Evolutionary conservation across 2,888 invertebrate species (phyloP).

Genomic region (Auanema sp.): DNA sequence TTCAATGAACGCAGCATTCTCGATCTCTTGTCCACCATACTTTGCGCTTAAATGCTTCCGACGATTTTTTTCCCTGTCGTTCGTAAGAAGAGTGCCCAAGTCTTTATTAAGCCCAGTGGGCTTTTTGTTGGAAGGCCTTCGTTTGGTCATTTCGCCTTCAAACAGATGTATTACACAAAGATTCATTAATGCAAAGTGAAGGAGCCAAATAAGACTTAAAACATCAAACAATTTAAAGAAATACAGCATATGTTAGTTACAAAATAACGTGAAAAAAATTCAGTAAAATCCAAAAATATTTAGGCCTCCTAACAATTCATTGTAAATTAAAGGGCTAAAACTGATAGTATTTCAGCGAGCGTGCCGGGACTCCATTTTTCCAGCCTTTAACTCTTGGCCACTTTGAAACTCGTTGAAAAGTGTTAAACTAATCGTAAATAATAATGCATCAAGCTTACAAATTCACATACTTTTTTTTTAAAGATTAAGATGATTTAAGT

Average conservation of each 20-base stretch:
- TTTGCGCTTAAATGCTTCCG: constrained; percentile 40
- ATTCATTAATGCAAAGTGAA: constrained; percentile 2
- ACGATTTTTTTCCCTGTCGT: constrained; percentile 41
- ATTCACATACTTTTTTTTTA: too few relatives aligned
- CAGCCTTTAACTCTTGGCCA: too few relatives aligned
- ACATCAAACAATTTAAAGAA: constrained; percentile 9
- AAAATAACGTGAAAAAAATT: constrained; percentile 17
- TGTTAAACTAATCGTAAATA: too few relatives aligned
- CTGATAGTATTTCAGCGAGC: too few relatives aligned
- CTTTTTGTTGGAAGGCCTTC: constrained; percentile 52
- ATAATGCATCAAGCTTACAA: too few relatives aligned
- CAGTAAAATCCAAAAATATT: constrained; percentile 33
- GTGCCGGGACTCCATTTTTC: too few relatives aligned
- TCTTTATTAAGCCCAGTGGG: constrained; percentile 58
- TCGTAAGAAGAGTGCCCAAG: constrained; percentile 54
- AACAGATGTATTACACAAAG: constrained; percentile 9
- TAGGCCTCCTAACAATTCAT: constrained; percentile 15
- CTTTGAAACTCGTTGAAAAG: too few relatives aligned
- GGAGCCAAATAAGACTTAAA: constrained; percentile 9
- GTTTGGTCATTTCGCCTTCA: constrained; percentile 52
- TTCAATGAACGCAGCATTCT: constrained; percentile 52
- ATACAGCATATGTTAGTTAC: neutral
- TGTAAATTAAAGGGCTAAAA: too few relatives aligned
- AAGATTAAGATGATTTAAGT: too few relatives aligned
- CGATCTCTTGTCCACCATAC: constrained; percentile 47